Evolutionary conservation across 2,113 vertebrate species (phyloP), one percentile per base, ranked within the genome.

Genomic region (Origma solitaria): DNA sequence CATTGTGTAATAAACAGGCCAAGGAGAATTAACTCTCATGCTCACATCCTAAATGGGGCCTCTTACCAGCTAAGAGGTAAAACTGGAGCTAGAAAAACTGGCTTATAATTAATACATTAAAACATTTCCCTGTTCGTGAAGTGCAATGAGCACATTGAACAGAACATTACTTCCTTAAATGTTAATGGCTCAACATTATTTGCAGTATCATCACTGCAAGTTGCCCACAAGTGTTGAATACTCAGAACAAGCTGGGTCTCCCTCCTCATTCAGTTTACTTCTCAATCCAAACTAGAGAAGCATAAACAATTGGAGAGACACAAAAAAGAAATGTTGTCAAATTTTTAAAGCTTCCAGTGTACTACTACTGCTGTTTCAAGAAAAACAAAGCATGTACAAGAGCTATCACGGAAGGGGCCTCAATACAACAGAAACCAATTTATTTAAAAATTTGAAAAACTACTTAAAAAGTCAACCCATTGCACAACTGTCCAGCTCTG

Each of bases 1-100:
- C 37, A 58, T 0, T 3, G 0, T 0, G 0, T 10, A 70, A 56
- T 40, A 44, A 91, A 82, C 2, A 12, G 8, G 37, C 5, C 49
- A 64, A 28, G 8, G 35, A 82, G 53, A 87, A 88, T 45, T 53
- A 79, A 40, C 40, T 50, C 38, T 53, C 40, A 33, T 35, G 44
- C 33, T 72, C 62, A 8, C 18, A 76, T n/a, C 20, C 45, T 57
- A 76, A 72, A 49, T 4, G 6, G 0, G 3, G 31, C 33, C 12
- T 90, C 28, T 40, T 40, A 82, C 18, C 42, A 42, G 21, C 9
- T 7, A 11, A 86, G 18, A 90, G 14, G 7, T 62, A 16, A 79
- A 96, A 71, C 3, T 18, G 57, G 21, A 86, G 30, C 8, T 51
- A 40, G 30, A 24, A 78, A 86, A 81, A 51, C 3, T 25, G 6